Base-by-base conservation (phyloP, 2,797 vertebrate species). In the Helarctos malayanus region DNA sequence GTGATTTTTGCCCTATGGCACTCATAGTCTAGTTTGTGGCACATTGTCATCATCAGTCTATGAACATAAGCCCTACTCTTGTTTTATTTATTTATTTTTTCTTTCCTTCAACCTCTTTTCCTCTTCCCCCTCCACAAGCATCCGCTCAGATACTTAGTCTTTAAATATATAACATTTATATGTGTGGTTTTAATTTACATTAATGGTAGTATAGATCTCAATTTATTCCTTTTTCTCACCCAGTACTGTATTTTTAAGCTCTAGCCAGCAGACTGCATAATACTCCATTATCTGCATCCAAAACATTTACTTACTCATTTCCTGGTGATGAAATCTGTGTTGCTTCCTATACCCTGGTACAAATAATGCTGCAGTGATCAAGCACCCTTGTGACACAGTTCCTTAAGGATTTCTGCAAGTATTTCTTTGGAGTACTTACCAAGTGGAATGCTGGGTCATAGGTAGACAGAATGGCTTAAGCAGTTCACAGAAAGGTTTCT, bases 211-310 rank as follows among this genome's bases (percentile, higher is more conserved):
- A 56, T 61, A 38, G 45, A 38, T 75, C 41, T 91, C 10, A 45
- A 5, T 38, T 88, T 49, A 18, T 78, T n/a, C 32, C 32, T 73
- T 52, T 82, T 90, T 81, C 63, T 76, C 47, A 90, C 73, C 27
- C 35, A 95, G 5, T 85, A 54, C 59, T 49, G 1, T 86, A n/a
- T 89, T 91, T 94, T 84, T 71, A 89, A 96, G 54, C 27, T 92
- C 9, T 61, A 69, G 27, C 32, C 59, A 61, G 85, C 73, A 76
- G 32, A 76, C 25, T 78, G 56, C 65, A 68, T 89, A 82, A 54
- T 80, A 49, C 38, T 76, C 18, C 15, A 25, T 91, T 83, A 38
- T 93, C n/a, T 59, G 10, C 35, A 45, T 89, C 29, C 21, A 89
- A 89, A 57, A 89, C 29, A 59, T 89, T 79, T 87, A 49, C 69